These are phyloP conservation scores for Esox masquinongy DNA, from an alignment of 2,797 vertebrate species.

Conservation along the genomic window DNA sequence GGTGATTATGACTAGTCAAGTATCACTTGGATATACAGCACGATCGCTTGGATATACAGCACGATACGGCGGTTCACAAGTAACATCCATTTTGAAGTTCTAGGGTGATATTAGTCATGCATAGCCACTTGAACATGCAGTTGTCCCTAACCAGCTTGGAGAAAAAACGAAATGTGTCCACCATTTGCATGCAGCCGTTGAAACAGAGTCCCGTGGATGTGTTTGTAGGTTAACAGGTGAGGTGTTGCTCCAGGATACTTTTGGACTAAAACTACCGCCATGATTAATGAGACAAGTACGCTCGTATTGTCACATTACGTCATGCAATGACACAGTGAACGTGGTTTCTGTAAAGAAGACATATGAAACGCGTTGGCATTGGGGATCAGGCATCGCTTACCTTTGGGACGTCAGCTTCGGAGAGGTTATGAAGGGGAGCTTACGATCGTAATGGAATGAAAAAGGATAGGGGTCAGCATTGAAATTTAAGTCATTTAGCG, in stretches of 20 bases:
- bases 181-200: background rate
- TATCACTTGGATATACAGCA: too few relatives aligned
- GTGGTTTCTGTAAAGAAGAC: background rate
- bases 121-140: background rate
- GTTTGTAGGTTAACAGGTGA: background rate
- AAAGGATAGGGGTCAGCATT: conserved; percentile 65
- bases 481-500: too few relatives aligned
- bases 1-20: too few relatives aligned
- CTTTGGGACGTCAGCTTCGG: conserved; percentile 92
- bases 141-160: background rate
- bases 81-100: background rate
- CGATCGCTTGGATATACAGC: too few relatives aligned
- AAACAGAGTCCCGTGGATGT: background rate
- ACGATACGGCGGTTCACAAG: too few relatives aligned
- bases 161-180: background rate
- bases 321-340: conserved; percentile 9
- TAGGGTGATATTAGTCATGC: background rate
- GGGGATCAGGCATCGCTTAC: conserved; percentile 78
- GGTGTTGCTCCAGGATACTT: background rate
- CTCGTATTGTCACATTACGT: background rate
- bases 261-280: background rate
- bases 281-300: background rate
- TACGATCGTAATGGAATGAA: conserved; percentile 83
- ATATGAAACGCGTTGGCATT: conserved; percentile 34
- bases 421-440: conserved; percentile 96